Evolutionary conservation across 2,797 vertebrate species (phyloP), one percentile per base, ranked within the genome.

Genomic region (Poecile montanus): DNA sequence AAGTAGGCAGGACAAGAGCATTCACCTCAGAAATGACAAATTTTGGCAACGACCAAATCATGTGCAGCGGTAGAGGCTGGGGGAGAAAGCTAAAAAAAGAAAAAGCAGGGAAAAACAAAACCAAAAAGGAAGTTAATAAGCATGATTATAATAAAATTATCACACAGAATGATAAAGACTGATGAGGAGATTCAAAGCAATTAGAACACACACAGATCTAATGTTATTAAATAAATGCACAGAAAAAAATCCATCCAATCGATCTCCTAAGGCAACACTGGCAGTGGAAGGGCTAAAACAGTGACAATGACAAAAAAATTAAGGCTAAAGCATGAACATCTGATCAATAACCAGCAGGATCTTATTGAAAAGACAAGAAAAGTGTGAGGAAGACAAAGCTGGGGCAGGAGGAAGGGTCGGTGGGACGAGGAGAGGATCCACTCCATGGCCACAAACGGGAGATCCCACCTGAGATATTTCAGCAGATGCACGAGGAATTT

Each of bases 11-110:
- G 42, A 42, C 42, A 17, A 42, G 42, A 17, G 42, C 42, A 74
- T 88, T 88, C 93, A 91, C 70, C 68, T 97, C 77, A 44, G 44
- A 94, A 96, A 93, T 63, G 71, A 88, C 68, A 94, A 73, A 63
- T 9, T 26, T 73, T 90, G n/a, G 81, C 91, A 96, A 93, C 47
- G 5, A 75, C 11, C 72, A 95, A 94, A 77, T 88, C 22, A 36
- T 15, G 63, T 8, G 7, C 40, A 22, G 8, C 50, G 40, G 63
- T 73, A 67, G 76, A 73, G 8, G 29, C 67, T 83, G 84, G 56
- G 34, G 40, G 80, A 40, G 30, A 62, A 80, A 70, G 44, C 9
- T 61, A 57, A 30, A 29, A 83, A 91, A 89, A 62, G 20, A 66
- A 91, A 94, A 14, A 11, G 7, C 8, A 94, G 6, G 6, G 14